A percentile compares a stretch with the other conserved stretches of the same genome.
phyloP scores from a whole-genome alignment of 2,888 invertebrate species.

The Cerastis rubricosa region DNA sequence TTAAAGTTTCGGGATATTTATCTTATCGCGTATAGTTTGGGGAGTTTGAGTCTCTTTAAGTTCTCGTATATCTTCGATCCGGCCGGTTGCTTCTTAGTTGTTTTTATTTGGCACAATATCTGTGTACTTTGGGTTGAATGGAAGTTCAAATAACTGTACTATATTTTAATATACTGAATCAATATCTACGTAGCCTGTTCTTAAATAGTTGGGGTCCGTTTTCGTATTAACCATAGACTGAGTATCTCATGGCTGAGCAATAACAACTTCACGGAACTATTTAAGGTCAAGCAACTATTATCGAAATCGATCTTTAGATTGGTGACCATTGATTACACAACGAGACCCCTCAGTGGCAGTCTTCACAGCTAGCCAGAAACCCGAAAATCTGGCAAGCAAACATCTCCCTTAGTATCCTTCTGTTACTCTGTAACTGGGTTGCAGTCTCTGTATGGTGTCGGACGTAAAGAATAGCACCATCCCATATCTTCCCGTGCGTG shows the following conservation, averaged over 20 bases:
- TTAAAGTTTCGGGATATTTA: slow-evolving; percentile 51
- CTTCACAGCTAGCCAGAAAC: neutral
- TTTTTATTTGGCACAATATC: neutral
- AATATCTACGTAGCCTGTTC: neutral
- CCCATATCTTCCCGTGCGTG: too few species aligned
- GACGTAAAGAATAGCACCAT: too few species aligned
- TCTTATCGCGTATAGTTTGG: slow-evolving; percentile 40
- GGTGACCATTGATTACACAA: neutral
- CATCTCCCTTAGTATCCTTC: neutral
- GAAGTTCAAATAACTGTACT: neutral
- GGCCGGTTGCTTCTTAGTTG: slow-evolving; percentile 14
- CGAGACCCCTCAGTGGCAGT: neutral
- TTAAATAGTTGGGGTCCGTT: neutral
- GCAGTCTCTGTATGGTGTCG: too few species aligned
- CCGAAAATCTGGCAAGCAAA: neutral
- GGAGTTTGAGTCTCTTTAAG: slow-evolving; percentile 26
- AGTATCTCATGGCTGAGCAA: neutral
- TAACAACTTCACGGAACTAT: neutral
- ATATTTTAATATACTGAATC: neutral
- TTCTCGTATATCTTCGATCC: slow-evolving; percentile 22
- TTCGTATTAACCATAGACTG: neutral
- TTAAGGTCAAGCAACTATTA: neutral
- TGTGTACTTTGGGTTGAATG: neutral
- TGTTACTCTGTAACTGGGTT: neutral
- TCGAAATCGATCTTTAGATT: neutral